These are phyloP conservation scores for Lacanobia oleracea DNA, from an alignment of 2,888 invertebrate species.

Conservation along the genomic window DNA sequence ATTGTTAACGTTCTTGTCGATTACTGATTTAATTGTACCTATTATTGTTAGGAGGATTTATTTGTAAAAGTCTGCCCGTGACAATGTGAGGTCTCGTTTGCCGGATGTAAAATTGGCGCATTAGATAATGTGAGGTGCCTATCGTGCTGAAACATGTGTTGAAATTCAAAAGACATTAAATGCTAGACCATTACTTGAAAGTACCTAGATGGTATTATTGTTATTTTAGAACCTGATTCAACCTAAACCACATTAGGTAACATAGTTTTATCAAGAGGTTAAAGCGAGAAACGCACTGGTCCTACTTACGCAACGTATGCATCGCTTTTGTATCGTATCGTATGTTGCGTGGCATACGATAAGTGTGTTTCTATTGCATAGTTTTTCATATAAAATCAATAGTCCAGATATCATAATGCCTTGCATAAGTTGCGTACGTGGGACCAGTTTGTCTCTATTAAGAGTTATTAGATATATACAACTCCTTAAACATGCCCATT, in stretches of 20 bases:
- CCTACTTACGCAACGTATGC: no score
- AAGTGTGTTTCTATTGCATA: no score
- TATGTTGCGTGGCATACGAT: no score
- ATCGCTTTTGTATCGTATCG: no score
- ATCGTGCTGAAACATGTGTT: not conserved
- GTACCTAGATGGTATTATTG: not conserved
- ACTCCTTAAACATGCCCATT: no score
- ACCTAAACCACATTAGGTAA: not conserved
- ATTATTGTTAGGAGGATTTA: slow-evolving; percentile 22
- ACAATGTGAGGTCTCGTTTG: slow-evolving; percentile 33
- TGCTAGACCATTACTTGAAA: not conserved
- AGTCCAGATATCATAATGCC: no score
- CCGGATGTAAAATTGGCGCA: slow-evolving; percentile 24
- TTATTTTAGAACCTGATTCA: not conserved
- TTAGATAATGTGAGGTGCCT: not conserved
- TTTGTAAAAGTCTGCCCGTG: slow-evolving; percentile 6
- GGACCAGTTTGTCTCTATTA: no score
- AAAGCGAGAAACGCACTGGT: no score
- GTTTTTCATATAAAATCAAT: no score
- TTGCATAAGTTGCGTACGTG: no score
- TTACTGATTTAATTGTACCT: slow-evolving; percentile 42
- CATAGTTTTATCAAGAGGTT: not conserved
- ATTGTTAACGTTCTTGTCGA: slow-evolving; percentile 23
- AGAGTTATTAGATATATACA: not conserved
- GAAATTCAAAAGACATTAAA: not conserved